Evolutionary conservation across 2,113 vertebrate species (phyloP), one percentile per base, ranked within the genome.

Genomic region (Cyprinodon tularosa): DNA sequence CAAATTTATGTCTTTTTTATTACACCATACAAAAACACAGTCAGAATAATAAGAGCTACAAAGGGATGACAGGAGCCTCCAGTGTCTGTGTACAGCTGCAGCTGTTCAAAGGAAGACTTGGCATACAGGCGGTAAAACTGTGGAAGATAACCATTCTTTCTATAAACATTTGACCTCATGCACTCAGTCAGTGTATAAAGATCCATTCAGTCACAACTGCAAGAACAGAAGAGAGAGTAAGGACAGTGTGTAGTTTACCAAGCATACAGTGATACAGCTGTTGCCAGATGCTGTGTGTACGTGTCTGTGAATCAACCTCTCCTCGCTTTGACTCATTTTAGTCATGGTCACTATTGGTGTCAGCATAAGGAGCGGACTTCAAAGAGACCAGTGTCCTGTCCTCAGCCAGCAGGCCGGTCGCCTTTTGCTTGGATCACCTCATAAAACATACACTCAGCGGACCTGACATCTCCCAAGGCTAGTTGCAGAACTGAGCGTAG

Each of bases 401-500:
- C 72, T 59, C 67, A 68, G 76, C 82, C 78, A 74, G 65, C 66
- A 75, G 72, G 83, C 78, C 68, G 71, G 82, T 82, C 84, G 69
- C 86, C 79, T 50, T 77, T 77, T 38, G 78, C 77, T 85, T 78
- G 83, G 83, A 88, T 90, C 84, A 74, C 80, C 85, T 88, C 86
- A 74, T 87, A 75, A 83, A 85, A 83, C 76, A 72, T 71, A 86
- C 76, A 81, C 88, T 77, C 80, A 77, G 83, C 42, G 66, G 84
- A 82, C 85, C 79, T 79, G 85, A 86, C 84, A 71, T 88, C 69
- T 81, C 82, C 88, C 75, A 80, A 85, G 87, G 84, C 88, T 72
- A 76, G 80, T 80, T n/a, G 70, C 77, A 64, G 83, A 84, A 82
- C 81, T 4, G 64, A 75, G 89, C 67, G 83, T 88, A 79, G 92